Conservation (phyloP, 2,888 invertebrate genomes). For the Acrocyrtus sp. region DNA sequence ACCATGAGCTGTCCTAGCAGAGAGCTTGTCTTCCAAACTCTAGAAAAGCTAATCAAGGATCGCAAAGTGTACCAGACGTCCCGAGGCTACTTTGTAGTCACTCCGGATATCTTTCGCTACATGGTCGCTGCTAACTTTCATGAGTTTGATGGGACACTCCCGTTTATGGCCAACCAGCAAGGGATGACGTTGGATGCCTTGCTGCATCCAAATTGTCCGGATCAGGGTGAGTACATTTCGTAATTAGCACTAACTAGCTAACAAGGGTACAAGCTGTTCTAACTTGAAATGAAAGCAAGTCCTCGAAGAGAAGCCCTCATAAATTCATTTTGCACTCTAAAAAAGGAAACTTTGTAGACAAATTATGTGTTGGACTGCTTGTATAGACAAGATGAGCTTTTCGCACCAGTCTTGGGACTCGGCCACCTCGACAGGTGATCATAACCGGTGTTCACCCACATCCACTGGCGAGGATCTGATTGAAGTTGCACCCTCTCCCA, state of each 20-base stretch:
- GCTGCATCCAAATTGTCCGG: conserved; percentile 32
- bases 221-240: conserved; percentile 31
- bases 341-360: too few species aligned
- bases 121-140: conserved; percentile 49
- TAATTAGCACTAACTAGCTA: background rate
- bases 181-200: conserved; percentile 50
- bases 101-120: conserved; percentile 76
- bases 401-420: conserved; percentile 55
- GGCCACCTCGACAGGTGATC: conserved; percentile 30
- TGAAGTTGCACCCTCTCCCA: conserved; percentile 32
- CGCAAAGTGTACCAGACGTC: conserved; percentile 88
- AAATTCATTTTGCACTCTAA: too few species aligned
- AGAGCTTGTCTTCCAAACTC: conserved; percentile 88
- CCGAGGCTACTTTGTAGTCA: conserved; percentile 93
- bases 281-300: too few species aligned
- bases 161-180: conserved; percentile 21
- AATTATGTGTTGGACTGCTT: background rate
- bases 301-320: too few species aligned
- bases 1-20: conserved; percentile 87
- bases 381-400: conserved; percentile 47
- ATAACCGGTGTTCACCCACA: conserved; percentile 30
- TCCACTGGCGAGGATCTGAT: conserved; percentile 35
- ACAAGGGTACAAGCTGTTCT: background rate
- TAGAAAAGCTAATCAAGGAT: conserved; percentile 89
- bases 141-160: conserved; percentile 18